A percentile compares a stretch with the other conserved stretches of the same genome.
Conservation (phyloP, 2,797 vertebrate species). For the Acipenser transmontanus region DNA sequence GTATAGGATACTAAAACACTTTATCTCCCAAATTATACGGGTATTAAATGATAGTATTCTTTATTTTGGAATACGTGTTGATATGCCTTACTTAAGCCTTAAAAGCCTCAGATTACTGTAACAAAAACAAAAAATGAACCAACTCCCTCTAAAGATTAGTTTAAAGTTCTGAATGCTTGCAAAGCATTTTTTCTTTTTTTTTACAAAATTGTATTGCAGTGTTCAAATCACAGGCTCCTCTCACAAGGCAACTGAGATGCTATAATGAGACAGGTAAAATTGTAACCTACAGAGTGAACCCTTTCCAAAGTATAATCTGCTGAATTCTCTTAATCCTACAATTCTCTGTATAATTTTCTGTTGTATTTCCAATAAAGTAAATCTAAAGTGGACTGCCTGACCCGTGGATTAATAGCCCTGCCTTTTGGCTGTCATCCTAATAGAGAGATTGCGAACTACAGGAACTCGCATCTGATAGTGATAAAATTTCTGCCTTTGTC, state of each 20-base stretch:
- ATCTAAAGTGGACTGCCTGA: slow-evolving; percentile 65
- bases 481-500: slow-evolving; percentile 77
- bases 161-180: slow-evolving; percentile 23
- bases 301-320: slow-evolving; percentile 47
- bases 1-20: no score
- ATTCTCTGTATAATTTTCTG: slow-evolving; percentile 60
- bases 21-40: no score
- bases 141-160: slow-evolving; percentile 11
- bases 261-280: slow-evolving; percentile 52
- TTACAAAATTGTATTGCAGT: slow-evolving; percentile 19
- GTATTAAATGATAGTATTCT: no score
- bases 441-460: slow-evolving; percentile 61
- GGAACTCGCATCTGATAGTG: slow-evolving; percentile 59
- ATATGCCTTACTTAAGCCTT: no score
- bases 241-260: slow-evolving; percentile 38
- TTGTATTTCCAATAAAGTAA: slow-evolving; percentile 55
- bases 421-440: slow-evolving; percentile 73
- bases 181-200: slow-evolving; percentile 4
- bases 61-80: no score
- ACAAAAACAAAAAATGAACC: slow-evolving; percentile 1
- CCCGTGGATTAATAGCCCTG: slow-evolving; percentile 70
- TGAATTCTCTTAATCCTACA: slow-evolving; percentile 50
- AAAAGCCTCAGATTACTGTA: no score
- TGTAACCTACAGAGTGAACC: slow-evolving; percentile 49
- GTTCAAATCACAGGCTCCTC: slow-evolving; percentile 28